These are phyloP conservation scores for Rhadinocentrus ornatus DNA, from an alignment of 2,797 vertebrate species.

Conservation along the genomic window DNA sequence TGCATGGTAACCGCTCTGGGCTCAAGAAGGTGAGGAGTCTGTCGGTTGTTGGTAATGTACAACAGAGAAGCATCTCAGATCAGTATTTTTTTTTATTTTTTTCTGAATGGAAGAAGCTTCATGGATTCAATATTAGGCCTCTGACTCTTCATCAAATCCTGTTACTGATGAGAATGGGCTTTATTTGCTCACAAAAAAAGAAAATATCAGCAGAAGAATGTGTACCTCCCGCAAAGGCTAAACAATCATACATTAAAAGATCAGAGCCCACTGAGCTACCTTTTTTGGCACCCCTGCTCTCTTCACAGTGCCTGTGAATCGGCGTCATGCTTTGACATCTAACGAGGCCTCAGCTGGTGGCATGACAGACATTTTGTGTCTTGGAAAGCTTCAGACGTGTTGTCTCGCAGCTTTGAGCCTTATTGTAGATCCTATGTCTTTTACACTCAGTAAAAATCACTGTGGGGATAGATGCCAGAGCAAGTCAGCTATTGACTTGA, in stretches of 20 bases:
- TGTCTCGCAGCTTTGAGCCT: conserved; percentile 69
- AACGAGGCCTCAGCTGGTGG: conserved; percentile 57
- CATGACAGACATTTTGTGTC: conserved; percentile 74
- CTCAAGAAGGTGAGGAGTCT: conserved; percentile 88
- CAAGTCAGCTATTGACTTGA: conserved; percentile 76
- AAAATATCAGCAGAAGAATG: conserved; percentile 3
- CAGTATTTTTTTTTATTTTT: background rate
- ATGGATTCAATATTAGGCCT: conserved; percentile 1
- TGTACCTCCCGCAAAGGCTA: conserved; percentile 1
- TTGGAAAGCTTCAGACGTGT: conserved; percentile 69
- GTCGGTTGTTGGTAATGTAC: background rate
- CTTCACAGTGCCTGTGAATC: conserved; percentile 31
- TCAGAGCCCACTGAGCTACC: conserved; percentile 38
- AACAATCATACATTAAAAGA: conserved; percentile 18
- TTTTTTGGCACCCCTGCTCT: conserved; percentile 19
- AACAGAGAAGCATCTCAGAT: background rate
- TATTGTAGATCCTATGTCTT: conserved; percentile 74
- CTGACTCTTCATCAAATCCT: background rate
- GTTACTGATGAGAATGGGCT: background rate
- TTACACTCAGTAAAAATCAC: conserved; percentile 61
- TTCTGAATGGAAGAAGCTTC: background rate
- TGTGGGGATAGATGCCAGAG: conserved; percentile 74
- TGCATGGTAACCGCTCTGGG: conserved; percentile 88
- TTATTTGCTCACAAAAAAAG: background rate
- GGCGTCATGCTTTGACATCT: conserved; percentile 48